These are phyloP conservation scores for Aurelia aurita DNA, from an alignment of 30 jellyfish, hydroid and myxozoan species.

Conservation along the genomic window DNA sequence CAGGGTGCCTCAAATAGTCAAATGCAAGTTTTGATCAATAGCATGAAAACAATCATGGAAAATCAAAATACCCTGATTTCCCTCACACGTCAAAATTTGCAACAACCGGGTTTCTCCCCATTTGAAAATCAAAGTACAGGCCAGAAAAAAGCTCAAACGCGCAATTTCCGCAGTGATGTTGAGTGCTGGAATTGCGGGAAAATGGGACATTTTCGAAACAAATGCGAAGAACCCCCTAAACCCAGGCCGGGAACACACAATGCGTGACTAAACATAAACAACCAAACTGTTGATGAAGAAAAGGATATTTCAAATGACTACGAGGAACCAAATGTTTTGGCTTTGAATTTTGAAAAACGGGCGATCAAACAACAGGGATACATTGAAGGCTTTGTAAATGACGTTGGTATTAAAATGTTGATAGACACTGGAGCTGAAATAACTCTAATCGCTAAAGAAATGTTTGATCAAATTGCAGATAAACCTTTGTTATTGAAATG, in stretches of 20 bases:
- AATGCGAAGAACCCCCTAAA: conserved; percentile 2
- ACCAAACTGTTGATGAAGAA: neutral
- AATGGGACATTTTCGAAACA: conserved; percentile 11
- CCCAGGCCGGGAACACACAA: neutral
- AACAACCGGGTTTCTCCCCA: too few relatives aligned
- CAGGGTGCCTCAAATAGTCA: too few relatives aligned
- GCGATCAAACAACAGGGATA: conserved; percentile 20
- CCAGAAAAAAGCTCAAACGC: too few relatives aligned
- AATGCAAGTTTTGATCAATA: neutral
- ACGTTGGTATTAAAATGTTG: neutral
- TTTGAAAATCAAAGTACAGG: too few relatives aligned
- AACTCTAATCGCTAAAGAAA: conserved; percentile 16
- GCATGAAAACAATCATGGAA: conserved; percentile 21
- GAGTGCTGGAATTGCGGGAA: conserved; percentile 8
- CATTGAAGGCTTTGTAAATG: conserved; percentile 16
- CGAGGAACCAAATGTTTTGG: neutral
- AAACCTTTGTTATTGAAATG: neutral
- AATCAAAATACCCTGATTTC: conserved; percentile 13
- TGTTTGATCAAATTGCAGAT: conserved; percentile 13
- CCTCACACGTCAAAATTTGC: neutral
- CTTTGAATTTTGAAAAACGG: neutral
- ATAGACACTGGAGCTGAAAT: conserved; percentile 29
- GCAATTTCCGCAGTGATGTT: too few relatives aligned
- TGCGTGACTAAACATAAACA: too few relatives aligned
- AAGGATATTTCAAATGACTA: neutral